phyloP scores from a whole-genome alignment of 2,888 invertebrate genomes.

The Polymixis lichenea region DNA sequence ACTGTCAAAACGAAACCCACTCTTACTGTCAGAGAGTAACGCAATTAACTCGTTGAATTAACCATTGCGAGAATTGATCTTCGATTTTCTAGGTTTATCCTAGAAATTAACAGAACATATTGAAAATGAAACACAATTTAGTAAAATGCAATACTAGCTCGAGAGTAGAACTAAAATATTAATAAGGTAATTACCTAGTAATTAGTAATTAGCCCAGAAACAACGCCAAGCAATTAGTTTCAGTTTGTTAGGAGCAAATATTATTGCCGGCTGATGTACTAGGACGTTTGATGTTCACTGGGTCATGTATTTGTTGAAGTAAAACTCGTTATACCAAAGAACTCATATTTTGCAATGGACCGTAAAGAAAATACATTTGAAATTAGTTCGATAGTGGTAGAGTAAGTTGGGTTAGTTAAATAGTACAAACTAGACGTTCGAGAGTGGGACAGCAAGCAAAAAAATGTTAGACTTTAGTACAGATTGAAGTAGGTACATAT shows the following conservation, averaged over 20 bases:
- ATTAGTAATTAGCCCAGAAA: slow-evolving; percentile 71
- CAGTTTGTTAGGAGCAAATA: slow-evolving; percentile 75
- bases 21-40: no score
- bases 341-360: slow-evolving; percentile 20
- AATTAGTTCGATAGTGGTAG: not conserved
- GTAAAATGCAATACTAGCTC: not conserved
- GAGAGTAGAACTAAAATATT: slow-evolving; percentile 42
- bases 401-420: not conserved
- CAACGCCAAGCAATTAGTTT: slow-evolving; percentile 75
- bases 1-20: no score
- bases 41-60: not conserved
- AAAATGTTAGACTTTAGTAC: not conserved
- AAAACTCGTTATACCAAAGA: slow-evolving; percentile 17
- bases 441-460: not conserved
- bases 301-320: slow-evolving; percentile 38
- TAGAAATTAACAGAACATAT: not conserved
- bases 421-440: not conserved
- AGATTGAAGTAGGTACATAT: no score
- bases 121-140: slow-evolving; percentile 16
- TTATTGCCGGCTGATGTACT: slow-evolving; percentile 56
- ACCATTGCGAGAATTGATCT: not conserved
- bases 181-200: slow-evolving; percentile 57
- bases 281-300: slow-evolving; percentile 68
- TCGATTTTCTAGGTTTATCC: no score
- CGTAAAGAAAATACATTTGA: not conserved